Conservation (phyloP, 2,797 vertebrate genomes). For the Gouania willdenowi region DNA sequence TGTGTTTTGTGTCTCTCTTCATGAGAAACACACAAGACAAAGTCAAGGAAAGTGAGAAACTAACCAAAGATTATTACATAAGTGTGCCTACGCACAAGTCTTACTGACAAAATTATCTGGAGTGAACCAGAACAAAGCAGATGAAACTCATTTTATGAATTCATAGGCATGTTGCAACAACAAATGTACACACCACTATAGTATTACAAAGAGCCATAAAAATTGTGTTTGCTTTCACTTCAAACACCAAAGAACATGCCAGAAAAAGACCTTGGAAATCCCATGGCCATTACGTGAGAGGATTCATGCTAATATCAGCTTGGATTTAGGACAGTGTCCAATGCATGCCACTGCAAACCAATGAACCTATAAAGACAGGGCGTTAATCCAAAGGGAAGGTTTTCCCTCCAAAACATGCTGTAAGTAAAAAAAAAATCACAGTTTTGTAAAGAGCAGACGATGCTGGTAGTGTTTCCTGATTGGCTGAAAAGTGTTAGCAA, state of each 20-base stretch:
- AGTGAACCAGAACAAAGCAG: too few species aligned
- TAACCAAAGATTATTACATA: too few species aligned
- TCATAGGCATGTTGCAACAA: constrained; percentile 11
- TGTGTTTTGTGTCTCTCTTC: constrained; percentile 28
- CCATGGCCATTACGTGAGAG: constrained; percentile 48
- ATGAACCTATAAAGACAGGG: constrained; percentile 42
- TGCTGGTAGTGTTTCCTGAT: constrained; percentile 17
- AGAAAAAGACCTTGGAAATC: constrained; percentile 33
- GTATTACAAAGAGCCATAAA: too few species aligned
- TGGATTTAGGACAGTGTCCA: constrained; percentile 35
- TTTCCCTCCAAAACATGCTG: constrained; percentile 53
- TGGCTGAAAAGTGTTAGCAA: constrained; percentile 22
- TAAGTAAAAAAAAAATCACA: constrained; percentile 46
- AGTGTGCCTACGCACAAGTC: too few species aligned
- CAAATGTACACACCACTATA: constrained; percentile 14
- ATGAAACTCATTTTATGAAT: too few species aligned
- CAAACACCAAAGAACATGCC: too few species aligned
- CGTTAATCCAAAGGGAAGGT: constrained; percentile 46
- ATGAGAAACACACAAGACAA: constrained; percentile 14
- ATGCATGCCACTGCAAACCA: constrained; percentile 59
- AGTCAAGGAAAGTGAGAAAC: constrained; percentile 19
- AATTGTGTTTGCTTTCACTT: too few species aligned
- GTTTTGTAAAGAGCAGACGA: constrained; percentile 44
- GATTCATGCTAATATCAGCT: constrained; percentile 59
- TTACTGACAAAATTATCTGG: too few species aligned